Evolutionary conservation across 2,888 invertebrate species (phyloP).

Genomic region (Parochlus steinenii): DNA sequence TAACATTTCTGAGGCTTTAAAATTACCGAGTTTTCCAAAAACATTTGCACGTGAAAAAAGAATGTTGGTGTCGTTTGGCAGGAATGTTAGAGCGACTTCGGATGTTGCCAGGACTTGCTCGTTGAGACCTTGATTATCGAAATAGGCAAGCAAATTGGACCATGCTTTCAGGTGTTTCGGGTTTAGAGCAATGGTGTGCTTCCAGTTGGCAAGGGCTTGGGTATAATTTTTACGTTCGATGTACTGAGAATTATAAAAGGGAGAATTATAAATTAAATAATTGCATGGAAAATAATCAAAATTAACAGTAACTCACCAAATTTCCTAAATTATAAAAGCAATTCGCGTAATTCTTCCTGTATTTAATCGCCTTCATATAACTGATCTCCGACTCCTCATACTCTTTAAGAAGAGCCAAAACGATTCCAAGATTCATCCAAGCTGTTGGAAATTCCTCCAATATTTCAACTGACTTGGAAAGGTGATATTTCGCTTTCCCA

Average conservation of each 20-base stretch:
- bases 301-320: conserved; percentile 40
- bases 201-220: conserved; percentile 68
- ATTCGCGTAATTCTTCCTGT: conserved; percentile 71
- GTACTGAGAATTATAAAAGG: conserved; percentile 39
- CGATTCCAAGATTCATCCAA: conserved; percentile 97
- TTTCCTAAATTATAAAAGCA: conserved; percentile 92
- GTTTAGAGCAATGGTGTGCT: conserved; percentile 58
- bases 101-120: conserved; percentile 56
- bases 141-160: conserved; percentile 77
- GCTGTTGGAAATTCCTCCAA: conserved; percentile 75
- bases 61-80: conserved; percentile 60
- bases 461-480: conserved; percentile 52
- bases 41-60: conserved; percentile 81
- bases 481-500: conserved; percentile 52
- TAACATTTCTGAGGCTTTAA: conserved; percentile 61
- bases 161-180: conserved; percentile 73
- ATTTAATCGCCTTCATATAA: conserved; percentile 61
- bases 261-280: no score
- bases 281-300: conserved; percentile 1
- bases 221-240: conserved; percentile 55
- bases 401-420: conserved; percentile 56
- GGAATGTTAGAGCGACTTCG: conserved; percentile 45
- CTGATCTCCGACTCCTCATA: conserved; percentile 56
- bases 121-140: conserved; percentile 54
- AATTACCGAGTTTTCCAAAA: conserved; percentile 64